These are phyloP conservation scores for Lutjanus campechanus DNA, from an alignment of 2,797 vertebrate species.

Conservation along the genomic window DNA sequence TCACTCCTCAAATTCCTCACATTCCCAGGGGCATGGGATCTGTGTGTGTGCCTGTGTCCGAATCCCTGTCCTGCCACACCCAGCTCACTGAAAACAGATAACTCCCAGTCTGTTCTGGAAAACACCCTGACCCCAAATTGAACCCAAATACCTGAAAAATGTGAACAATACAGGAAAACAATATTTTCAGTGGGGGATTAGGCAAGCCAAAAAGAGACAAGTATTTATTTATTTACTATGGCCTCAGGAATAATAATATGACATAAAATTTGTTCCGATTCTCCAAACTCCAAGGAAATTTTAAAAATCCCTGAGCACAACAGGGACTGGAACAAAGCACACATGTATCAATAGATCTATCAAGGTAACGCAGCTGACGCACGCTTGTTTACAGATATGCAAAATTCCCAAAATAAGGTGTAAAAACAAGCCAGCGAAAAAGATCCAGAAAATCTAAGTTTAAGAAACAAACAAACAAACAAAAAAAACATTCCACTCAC, in stretches of 20 bases:
- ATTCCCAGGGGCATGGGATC: constrained; percentile 67
- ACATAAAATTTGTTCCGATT: constrained; percentile 3
- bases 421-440: background rate
- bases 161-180: constrained; percentile 21
- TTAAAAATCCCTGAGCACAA: background rate
- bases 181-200: background rate
- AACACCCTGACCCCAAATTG: constrained; percentile 26
- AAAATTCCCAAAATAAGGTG: constrained; percentile 3
- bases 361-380: background rate
- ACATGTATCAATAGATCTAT: constrained; percentile 6
- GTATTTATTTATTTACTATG: constrained; percentile 11
- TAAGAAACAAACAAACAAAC: constrained; percentile 1
- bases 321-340: constrained; percentile 14
- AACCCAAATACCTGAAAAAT: constrained; percentile 43
- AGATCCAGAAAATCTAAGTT: background rate
- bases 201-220: background rate
- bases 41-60: background rate
- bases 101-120: constrained; percentile 28
- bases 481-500: constrained; percentile 80
- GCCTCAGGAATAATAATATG: background rate
- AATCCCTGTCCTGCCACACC: constrained; percentile 68
- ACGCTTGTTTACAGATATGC: background rate
- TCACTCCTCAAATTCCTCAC: constrained; percentile 76
- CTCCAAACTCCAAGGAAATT: background rate
- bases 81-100: constrained; percentile 58